Evolutionary conservation across 2,888 invertebrate genomes (phyloP).

Genomic region (Apamea monoglypha): DNA sequence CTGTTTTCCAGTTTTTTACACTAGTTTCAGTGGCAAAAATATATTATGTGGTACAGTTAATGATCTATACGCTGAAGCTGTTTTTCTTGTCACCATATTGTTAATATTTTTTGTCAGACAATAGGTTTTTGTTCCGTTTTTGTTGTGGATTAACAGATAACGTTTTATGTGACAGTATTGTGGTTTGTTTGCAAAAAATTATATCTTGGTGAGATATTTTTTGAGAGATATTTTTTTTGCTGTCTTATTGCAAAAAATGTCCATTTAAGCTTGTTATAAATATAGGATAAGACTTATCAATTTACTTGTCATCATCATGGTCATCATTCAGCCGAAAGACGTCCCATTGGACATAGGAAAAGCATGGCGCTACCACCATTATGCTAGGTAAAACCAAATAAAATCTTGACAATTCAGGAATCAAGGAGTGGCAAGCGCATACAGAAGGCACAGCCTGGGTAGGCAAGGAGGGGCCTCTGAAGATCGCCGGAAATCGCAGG

Average conservation of each 20-base stretch:
- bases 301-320: not conserved
- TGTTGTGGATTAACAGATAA: conserved; percentile 20
- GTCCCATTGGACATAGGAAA: not conserved
- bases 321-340: no score
- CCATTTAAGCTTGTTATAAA: not conserved
- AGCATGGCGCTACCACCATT: no score
- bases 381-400: no score
- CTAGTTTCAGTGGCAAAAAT: not conserved
- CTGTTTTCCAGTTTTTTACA: conserved; percentile 21
- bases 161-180: not conserved
- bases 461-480: no score
- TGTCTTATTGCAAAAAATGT: not conserved
- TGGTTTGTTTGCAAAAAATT: not conserved
- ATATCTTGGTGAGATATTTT: not conserved
- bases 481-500: no score
- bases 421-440: no score
- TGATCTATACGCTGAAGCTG: conserved; percentile 7
- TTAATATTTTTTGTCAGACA: conserved; percentile 11
- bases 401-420: no score
- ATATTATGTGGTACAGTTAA: conserved; percentile 13
- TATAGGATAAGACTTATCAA: not conserved
- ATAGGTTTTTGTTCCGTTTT: conserved; percentile 6
- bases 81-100: conserved; percentile 23
- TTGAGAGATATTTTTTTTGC: not conserved
- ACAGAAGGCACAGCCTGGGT: no score